These are phyloP conservation scores for Trematocara stigmaticum DNA, from an alignment of 2,113 vertebrate species.

Conservation along the genomic window DNA sequence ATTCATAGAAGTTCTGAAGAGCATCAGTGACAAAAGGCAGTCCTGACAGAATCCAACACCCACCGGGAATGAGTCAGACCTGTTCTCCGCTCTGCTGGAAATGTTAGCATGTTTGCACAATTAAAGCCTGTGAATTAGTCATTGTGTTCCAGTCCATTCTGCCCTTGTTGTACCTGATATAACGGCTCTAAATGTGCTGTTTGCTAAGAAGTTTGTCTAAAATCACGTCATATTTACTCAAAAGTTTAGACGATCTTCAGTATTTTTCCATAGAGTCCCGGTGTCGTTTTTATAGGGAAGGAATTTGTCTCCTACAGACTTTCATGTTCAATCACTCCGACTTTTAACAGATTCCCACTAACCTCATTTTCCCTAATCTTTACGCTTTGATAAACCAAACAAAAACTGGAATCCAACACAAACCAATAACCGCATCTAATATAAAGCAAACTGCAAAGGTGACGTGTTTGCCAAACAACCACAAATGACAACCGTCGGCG, in stretches of 20 bases:
- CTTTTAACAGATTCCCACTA: neutral
- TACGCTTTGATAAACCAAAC: neutral
- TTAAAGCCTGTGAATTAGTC: neutral
- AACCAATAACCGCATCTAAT: neutral
- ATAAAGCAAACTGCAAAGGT: neutral
- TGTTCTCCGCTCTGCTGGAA: neutral
- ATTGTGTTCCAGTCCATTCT: neutral
- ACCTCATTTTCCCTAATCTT: neutral
- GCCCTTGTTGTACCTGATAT: neutral
- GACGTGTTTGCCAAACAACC: neutral
- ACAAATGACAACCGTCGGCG: fast-evolving
- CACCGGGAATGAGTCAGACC: neutral
- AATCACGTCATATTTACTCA: neutral
- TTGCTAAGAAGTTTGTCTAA: neutral
- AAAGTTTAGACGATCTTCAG: neutral
- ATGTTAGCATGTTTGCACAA: neutral
- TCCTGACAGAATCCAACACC: neutral
- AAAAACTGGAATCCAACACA: neutral
- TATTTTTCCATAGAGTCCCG: fast-evolving
- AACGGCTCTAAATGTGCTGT: neutral
- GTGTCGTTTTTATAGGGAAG: neutral
- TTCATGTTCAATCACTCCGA: fast-evolving
- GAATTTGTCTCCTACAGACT: neutral
- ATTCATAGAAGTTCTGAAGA: neutral
- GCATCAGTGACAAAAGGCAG: neutral